Base-by-base conservation (phyloP, 2,797 vertebrate genomes). In the Melopsittacus undulatus region DNA sequence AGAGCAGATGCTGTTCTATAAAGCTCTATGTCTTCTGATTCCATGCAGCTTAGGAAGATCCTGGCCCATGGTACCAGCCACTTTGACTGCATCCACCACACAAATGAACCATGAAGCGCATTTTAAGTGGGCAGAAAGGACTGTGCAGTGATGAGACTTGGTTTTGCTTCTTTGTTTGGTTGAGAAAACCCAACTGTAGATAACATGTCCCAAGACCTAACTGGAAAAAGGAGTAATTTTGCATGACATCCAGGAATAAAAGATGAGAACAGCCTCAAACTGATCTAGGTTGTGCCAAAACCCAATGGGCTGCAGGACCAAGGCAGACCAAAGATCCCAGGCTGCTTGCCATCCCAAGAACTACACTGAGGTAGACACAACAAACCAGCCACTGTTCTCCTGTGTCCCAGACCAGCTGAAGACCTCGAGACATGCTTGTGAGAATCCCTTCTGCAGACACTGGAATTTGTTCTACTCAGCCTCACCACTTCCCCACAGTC, bases 71-170 rank as follows among this genome's bases (percentile, higher is more conserved):
- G 21, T 57, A 54, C 20, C 40, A 52, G 63, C 29, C 30, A 24
- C 56, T 81, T 69, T 13, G 43, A 38, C 15, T 32, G 45, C 40
- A 51, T 21, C n/a, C 81, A 16, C 11, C 43, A 64, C 30, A 22
- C 11, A 40, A 5, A 66, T n/a, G 24, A 46, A 32, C 38, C 38
- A n/a, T 1, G 1, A 63, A 48, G 26, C 1, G 3, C 0, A 0
- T 45, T 45, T 66, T 38, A 13, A 38, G 49, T 14, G 43, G 30
- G 45, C 62, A 84, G 78, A 51, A 77, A 13, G 66, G 49, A 42
- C 34, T 61, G 38, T 64, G 62, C 42, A 72, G 32, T 2, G 26
- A 67, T 15, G 38, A 79, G 27, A 43, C 34, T 36, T 77, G 32
- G 32, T 29, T 66, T 88, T 76, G 56, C 23, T 80, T 54, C 46